phyloP scores from a whole-genome alignment of 1,140 invertebrate species.

The Saccostrea glomerata region DNA sequence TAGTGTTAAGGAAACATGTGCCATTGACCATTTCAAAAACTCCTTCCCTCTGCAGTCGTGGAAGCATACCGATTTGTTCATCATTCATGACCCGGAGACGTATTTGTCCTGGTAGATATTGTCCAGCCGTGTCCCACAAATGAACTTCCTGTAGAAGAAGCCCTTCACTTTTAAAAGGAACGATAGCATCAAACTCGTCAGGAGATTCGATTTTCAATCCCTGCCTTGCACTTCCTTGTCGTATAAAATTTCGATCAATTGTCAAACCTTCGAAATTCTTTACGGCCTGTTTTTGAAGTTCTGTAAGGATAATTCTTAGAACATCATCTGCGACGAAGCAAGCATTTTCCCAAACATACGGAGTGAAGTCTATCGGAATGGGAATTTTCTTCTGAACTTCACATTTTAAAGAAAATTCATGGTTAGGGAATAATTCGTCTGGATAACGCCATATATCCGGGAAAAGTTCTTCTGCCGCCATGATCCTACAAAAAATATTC shows the following conservation, averaged over 20 bases:
- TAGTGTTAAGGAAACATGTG: background rate
- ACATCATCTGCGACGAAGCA: background rate
- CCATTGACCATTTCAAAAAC: background rate
- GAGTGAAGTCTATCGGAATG: background rate
- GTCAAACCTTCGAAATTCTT: background rate
- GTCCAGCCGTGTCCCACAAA: background rate
- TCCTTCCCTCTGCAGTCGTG: background rate
- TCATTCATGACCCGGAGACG: background rate
- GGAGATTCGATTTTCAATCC: background rate
- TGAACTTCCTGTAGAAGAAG: background rate
- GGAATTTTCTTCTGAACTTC: background rate
- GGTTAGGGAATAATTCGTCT: background rate
- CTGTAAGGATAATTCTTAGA: background rate
- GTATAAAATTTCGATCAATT: background rate
- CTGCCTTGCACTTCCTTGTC: conserved; percentile 24
- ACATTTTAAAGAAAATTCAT: background rate
- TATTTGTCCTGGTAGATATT: background rate
- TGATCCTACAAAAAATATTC: background rate
- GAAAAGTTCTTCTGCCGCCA: background rate
- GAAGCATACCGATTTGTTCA: background rate
- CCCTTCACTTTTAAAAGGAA: background rate
- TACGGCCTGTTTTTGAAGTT: background rate
- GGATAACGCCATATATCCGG: background rate
- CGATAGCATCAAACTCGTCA: conserved; percentile 4
- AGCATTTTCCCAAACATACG: background rate